These are phyloP conservation scores for Oreochromis spilurus DNA, from an alignment of 2,113 vertebrate genomes.

Conservation along the genomic window DNA sequence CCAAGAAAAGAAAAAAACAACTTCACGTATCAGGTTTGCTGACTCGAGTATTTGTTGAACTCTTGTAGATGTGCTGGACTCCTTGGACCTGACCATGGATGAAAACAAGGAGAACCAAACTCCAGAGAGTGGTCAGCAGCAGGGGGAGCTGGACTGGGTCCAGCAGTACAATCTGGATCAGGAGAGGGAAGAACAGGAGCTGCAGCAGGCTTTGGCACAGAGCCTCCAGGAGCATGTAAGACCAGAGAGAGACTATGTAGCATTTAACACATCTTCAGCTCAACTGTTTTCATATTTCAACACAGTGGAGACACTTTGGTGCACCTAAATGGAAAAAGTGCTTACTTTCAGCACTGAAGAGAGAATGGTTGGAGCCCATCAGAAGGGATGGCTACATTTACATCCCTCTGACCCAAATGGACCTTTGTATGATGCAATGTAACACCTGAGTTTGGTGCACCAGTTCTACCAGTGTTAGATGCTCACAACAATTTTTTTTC, in stretches of 20 bases:
- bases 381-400: background rate
- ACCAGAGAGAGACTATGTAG: background rate
- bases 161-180: slow-evolving; percentile 91
- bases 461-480: background rate
- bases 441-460: background rate
- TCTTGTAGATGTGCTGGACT: slow-evolving; percentile 63
- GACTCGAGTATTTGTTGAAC: background rate
- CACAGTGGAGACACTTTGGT: background rate
- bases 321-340: background rate
- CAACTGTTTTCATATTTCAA: background rate
- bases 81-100: slow-evolving; percentile 83
- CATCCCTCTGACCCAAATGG: background rate
- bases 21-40: background rate
- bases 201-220: slow-evolving; percentile 95
- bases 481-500: too few species aligned
- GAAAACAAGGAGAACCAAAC: slow-evolving; percentile 99
- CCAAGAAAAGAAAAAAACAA: background rate
- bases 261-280: background rate
- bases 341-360: background rate
- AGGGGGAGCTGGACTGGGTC: slow-evolving; percentile 92
- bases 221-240: slow-evolving; percentile 96
- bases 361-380: background rate
- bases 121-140: slow-evolving; percentile 78
- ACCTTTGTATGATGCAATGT: background rate
- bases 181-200: slow-evolving; percentile 94